Evolutionary conservation across 2,888 invertebrate species (phyloP).

Genomic region (Tipula unca): DNA sequence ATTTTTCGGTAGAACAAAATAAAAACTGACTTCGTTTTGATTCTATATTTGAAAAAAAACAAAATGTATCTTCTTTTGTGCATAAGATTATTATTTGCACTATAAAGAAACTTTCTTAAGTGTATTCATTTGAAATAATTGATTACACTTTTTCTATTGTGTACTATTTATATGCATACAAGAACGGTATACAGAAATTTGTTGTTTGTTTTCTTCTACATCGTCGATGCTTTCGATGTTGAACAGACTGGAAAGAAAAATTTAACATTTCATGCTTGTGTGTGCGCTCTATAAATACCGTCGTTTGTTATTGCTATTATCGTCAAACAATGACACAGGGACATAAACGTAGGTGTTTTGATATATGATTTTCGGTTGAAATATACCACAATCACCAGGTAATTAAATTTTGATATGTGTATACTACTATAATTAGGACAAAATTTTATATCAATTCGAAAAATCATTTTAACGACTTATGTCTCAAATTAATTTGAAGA

Average conservation of each 20-base stretch:
- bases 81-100: neutral
- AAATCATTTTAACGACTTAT: neutral
- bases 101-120: neutral
- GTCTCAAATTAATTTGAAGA: neutral
- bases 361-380: neutral
- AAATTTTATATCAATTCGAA: neutral
- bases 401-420: too few species aligned
- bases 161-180: neutral
- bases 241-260: neutral
- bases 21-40: neutral
- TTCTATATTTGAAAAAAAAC: neutral
- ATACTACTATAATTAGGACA: neutral
- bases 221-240: neutral
- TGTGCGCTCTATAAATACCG: neutral
- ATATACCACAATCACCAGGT: too few species aligned
- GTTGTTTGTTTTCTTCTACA: neutral
- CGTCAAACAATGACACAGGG: neutral
- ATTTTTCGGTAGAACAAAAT: neutral
- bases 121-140: slow-evolving; percentile 8
- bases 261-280: neutral
- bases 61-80: neutral
- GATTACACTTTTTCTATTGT: neutral
- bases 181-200: neutral
- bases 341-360: neutral
- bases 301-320: neutral